Base-by-base conservation (phyloP, 2,888 invertebrate species). In the Synergus japonicus region DNA sequence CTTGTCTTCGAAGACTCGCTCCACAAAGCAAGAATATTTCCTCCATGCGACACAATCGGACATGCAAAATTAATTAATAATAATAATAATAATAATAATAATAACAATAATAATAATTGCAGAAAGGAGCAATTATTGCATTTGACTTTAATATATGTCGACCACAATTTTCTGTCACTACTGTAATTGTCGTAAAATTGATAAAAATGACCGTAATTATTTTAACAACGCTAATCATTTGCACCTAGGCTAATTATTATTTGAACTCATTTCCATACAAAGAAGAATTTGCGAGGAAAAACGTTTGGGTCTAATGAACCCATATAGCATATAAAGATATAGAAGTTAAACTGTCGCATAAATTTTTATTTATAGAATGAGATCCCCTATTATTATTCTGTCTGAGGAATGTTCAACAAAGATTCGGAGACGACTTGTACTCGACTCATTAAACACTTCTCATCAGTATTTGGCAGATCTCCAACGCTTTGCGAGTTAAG, bases 361-460 rank as follows among this genome's bases (percentile, higher is more conserved):
- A 22, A 22, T 63, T 12, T 29, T 13, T 69, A 46, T 69, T 69
- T 69, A 22, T 22, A 22, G 46, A 44, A 44, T 49, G 13, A 46
- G 22, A 69, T 49, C 22, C 13, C n/a, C 54, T 73, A 73, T 73
- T 73, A 73, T 73, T 73, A 73, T 73, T 73, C 73, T 37, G 73
- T 73, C 73, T 73, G 73, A 73, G 54, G 54, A 73, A 73, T 73
- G 54, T 12, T 73, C 29, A 54, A 73, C 73, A 73, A 73, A 73
- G 73, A 54, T 73, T 58, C n/a, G 54, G 73, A 73, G 73, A 54
- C 73, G 73, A 73, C 73, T 54, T 73, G 73, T 58, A 73, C 73
- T 73, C 73, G 73, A 58, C 73, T 73, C 73, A 73, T 73, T 73
- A 73, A 73, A 49, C 54, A 73, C 73, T 54, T 37, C 54, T 73